A percentile compares a stretch with the other conserved stretches of the same genome.
These are phyloP conservation scores for Novumbra hubbsi DNA, from an alignment of 2,797 vertebrate genomes.

Conservation along the genomic window DNA sequence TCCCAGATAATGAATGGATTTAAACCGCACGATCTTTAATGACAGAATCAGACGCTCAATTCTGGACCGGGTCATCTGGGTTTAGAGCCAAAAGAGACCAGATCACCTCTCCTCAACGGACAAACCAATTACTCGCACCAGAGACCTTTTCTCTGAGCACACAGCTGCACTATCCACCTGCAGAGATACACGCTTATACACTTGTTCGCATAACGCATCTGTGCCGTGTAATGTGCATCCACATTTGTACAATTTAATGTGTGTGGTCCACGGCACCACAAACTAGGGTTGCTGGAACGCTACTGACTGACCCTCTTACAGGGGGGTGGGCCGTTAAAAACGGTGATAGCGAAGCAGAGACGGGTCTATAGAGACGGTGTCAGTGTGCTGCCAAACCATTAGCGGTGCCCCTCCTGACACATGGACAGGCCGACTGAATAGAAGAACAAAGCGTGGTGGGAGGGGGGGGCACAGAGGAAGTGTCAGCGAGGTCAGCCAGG, in stretches of 20 bases:
- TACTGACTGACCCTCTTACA: background rate
- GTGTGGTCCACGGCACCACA: background rate
- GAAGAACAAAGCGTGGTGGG: background rate
- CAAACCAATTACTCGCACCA: background rate
- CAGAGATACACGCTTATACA: background rate
- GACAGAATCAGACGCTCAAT: background rate
- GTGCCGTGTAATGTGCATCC: background rate
- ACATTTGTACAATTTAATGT: background rate
- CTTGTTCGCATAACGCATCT: background rate
- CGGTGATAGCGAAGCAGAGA: constrained; percentile 39
- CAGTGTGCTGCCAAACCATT: constrained; percentile 38
- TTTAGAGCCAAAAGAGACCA: background rate
- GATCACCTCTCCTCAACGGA: background rate
- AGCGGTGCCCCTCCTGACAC: constrained; percentile 35
- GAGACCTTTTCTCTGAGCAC: background rate
- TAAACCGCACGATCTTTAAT: constrained; percentile 8
- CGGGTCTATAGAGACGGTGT: constrained; percentile 41
- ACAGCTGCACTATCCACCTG: background rate
- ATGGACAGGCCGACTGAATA: constrained; percentile 12
- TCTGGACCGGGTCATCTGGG: background rate
- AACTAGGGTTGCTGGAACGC: background rate
- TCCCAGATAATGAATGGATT: background rate
- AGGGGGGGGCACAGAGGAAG: background rate
- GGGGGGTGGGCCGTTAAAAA: constrained; percentile 34
- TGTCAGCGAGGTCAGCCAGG: background rate